Base-by-base conservation (phyloP, 2,888 invertebrate species). In the Agrypnus murinus region DNA sequence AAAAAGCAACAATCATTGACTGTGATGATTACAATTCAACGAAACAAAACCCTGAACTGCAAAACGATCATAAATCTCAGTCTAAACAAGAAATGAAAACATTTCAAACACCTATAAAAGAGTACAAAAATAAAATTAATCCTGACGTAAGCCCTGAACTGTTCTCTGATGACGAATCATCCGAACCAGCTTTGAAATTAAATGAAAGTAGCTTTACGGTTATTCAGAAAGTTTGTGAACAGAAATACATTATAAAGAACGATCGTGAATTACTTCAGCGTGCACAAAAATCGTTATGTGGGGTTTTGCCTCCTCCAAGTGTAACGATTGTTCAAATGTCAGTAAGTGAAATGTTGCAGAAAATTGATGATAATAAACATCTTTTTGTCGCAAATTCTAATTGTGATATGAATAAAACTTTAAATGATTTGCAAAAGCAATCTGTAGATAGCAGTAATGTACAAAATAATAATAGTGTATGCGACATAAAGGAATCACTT, bases 221-320 rank as follows among this genome's bases (percentile, higher is more conserved):
- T 72, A 77, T 80, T n/a, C 68, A 69, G 7, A 71, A 73, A 36
- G 69, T 69, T 25, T 64, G 71, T 0, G 67, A 78, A 59, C 81
- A 82, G 71, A 78, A 73, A 62, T 82, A 80, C 70, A 63, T 80
- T 10, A 70, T 77, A 10, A 80, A 78, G 64, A 78, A 81, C 1
- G 89, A 89, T 77, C 77, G 80, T 15, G 82, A 80, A 73, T 75
- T 87, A 67, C 74, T 87, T 17, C 84, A 79, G 48, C 83, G 84
- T 73, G 83, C 90, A 55, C 88, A 91, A 82, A 89, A 88, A 80
- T 89, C 88, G 50, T 84, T 94, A 7, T 89, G 89, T 74, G 94
- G 94, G 0, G 88, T 94, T 0, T 87, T 91, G 7, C 94, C 94
- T 17, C 94, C 94, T 8, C 93, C 93, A 0, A 92, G 92, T 19